Conservation (phyloP, 2,888 invertebrate genomes). For the Gymnocheta viridis region DNA sequence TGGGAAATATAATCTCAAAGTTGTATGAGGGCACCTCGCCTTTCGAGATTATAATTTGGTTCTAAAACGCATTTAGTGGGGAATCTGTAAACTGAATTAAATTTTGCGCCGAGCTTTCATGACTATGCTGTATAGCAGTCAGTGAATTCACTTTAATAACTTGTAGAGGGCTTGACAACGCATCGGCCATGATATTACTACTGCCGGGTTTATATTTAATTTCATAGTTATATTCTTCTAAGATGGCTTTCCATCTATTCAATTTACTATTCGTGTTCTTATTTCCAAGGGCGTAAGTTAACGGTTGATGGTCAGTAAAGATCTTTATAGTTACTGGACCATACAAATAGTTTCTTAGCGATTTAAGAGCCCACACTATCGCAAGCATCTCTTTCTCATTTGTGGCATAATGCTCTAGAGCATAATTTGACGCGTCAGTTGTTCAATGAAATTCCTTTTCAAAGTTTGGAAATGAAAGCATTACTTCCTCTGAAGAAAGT, state of each 20-base stretch:
- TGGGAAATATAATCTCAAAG: conserved; percentile 8
- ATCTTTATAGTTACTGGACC: no score
- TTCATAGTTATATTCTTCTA: conserved; percentile 44
- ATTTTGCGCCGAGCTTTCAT: background rate
- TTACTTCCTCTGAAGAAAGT: conserved; percentile 12
- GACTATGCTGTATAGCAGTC: conserved; percentile 3
- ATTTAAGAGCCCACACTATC: no score
- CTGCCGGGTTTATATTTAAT: conserved; percentile 17
- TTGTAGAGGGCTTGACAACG: conserved; percentile 1
- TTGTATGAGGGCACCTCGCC: background rate
- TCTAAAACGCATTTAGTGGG: conserved; percentile 23
- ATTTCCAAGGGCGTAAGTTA: no score
- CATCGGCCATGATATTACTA: no score
- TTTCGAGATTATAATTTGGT: background rate
- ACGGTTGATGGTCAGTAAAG: no score
- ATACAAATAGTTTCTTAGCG: no score
- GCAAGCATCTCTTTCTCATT: no score
- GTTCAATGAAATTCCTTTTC: conserved; percentile 33
- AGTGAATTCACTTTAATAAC: conserved; percentile 22
- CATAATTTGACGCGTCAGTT: conserved; percentile 30
- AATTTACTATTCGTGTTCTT: no score
- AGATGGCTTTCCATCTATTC: no score
- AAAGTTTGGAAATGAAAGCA: conserved; percentile 15
- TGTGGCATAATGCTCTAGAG: no score
- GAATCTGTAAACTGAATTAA: conserved; percentile 12